A percentile compares a stretch with the other conserved stretches of the same genome.
These are phyloP conservation scores for Calcarius ornatus DNA, from an alignment of 2,113 vertebrate species.

Conservation along the genomic window DNA sequence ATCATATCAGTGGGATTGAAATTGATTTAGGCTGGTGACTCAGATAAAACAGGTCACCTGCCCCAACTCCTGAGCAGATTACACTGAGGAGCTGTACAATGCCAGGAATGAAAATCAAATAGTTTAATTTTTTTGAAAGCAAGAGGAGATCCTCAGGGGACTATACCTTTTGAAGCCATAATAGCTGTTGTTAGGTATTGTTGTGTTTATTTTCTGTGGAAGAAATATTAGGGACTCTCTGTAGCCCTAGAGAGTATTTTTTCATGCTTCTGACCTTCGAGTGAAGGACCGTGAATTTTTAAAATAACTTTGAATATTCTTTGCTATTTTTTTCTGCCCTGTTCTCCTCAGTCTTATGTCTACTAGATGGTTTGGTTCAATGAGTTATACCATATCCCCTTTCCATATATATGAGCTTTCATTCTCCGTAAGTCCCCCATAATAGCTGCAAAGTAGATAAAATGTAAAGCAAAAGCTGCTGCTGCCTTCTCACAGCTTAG, in stretches of 20 bases:
- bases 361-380: background rate
- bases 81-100: background rate
- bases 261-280: background rate
- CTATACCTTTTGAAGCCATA: background rate
- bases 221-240: background rate
- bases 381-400: background rate
- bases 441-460: background rate
- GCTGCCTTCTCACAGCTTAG: background rate
- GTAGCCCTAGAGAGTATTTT: background rate
- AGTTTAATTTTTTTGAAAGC: background rate
- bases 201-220: background rate
- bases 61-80: background rate
- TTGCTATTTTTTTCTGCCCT: background rate
- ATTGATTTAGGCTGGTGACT: background rate
- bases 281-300: background rate
- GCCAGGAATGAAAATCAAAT: background rate
- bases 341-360: background rate
- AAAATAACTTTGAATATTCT: background rate
- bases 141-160: background rate
- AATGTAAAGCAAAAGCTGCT: background rate
- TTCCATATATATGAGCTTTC: background rate
- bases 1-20: background rate
- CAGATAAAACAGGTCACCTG: background rate
- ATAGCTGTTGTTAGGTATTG: background rate
- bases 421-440: accelerated